A percentile compares a stretch with the other conserved stretches of the same genome.
phyloP scores from a whole-genome alignment of 2,797 vertebrate genomes.

The Linurgus olivaceus region DNA sequence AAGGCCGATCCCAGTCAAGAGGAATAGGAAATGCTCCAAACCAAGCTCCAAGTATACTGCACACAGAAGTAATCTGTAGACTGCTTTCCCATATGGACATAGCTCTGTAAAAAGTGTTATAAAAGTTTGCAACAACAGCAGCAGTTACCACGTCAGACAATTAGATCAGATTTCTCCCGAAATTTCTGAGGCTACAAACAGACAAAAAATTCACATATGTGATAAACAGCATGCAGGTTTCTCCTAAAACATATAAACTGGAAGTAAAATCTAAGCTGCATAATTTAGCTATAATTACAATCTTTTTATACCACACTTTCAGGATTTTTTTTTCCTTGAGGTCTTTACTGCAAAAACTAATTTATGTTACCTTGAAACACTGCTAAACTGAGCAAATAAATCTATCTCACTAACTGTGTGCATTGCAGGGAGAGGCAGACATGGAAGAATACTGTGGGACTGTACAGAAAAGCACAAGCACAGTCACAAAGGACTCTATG shows the following conservation, averaged over 20 bases:
- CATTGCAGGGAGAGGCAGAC: background rate
- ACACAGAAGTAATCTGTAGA: constrained; percentile 90
- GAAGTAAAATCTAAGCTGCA: background rate
- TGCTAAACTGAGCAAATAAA: background rate
- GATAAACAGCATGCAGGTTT: background rate
- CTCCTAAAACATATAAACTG: background rate
- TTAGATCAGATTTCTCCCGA: background rate
- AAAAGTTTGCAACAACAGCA: background rate
- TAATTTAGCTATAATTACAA: background rate
- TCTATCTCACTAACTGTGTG: background rate
- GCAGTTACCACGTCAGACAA: background rate
- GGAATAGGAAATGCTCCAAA: constrained; percentile 91
- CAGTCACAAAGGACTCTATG: background rate
- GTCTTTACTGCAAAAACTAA: background rate
- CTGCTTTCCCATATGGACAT: constrained; percentile 93
- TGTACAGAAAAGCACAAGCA: background rate
- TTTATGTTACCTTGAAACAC: background rate
- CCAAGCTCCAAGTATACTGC: constrained; percentile 89
- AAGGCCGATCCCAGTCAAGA: constrained; percentile 84
- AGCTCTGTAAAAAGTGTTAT: constrained; percentile 76
- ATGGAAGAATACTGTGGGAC: background rate
- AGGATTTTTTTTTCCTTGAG: background rate
- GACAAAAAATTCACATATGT: background rate
- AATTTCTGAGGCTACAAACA: background rate
- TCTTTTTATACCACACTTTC: background rate